Percentiles rank a stretch among this genome's conserved stretches.
These are phyloP conservation scores for Platysternon megacephalum DNA, from an alignment of 2,113 vertebrate species.

Conservation along the genomic window DNA sequence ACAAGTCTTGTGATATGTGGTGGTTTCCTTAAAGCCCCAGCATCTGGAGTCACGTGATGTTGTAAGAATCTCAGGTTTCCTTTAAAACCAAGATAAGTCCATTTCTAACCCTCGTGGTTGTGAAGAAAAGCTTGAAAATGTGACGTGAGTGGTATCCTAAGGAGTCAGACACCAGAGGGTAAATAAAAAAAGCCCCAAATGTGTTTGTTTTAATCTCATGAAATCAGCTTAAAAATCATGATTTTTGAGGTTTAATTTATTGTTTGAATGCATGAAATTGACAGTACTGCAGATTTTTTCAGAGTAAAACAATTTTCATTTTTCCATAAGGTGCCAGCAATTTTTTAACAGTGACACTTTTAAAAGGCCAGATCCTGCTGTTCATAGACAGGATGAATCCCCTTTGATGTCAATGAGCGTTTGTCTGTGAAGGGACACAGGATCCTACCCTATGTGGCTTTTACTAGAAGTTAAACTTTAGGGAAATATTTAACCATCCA, in stretches of 20 bases:
- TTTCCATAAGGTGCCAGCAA: background rate
- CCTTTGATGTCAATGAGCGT: background rate
- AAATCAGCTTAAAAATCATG: background rate
- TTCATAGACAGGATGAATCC: background rate
- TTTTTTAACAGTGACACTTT: background rate
- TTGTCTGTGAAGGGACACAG: background rate
- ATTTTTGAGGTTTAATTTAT: background rate
- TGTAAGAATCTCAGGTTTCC: background rate
- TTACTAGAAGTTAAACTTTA: background rate
- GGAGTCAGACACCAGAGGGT: background rate
- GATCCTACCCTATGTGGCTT: background rate
- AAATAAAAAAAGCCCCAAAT: rapidly evolving
- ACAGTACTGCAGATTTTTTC: background rate
- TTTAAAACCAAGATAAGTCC: background rate
- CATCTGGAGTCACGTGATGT: background rate
- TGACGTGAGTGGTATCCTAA: rapidly evolving
- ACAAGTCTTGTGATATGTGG: background rate
- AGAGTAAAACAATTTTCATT: background rate
- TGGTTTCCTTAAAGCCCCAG: background rate
- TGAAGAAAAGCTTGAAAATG: background rate
- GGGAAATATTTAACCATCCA: background rate
- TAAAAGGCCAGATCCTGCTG: background rate
- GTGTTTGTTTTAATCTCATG: background rate
- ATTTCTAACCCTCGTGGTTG: background rate
- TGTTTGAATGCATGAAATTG: background rate